Evolutionary conservation across 2,888 invertebrate genomes (phyloP).

Genomic region (Mystacides longicornis): DNA sequence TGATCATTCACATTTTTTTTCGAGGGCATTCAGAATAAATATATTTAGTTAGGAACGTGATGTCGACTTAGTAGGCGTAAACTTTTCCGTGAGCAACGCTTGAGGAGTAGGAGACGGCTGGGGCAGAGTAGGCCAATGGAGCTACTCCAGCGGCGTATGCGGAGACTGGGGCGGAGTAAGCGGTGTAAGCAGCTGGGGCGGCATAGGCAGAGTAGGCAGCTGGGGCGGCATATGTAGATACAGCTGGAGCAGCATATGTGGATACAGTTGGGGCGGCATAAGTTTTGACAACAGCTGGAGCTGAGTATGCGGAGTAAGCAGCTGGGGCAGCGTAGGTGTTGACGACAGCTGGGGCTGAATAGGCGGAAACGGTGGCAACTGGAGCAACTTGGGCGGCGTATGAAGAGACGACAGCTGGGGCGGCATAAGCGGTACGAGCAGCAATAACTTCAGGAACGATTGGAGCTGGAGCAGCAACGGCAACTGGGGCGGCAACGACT

Average conservation of each 20-base stretch:
- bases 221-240: constrained; percentile 24
- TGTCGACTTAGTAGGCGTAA: not conserved
- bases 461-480: constrained; percentile 6
- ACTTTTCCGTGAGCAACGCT: not conserved
- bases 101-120: not conserved
- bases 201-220: constrained; percentile 25
- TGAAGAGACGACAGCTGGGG: constrained; percentile 17
- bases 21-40: too few relatives aligned
- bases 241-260: constrained; percentile 8
- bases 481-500: constrained; percentile 15
- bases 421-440: constrained; percentile 26
- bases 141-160: constrained; percentile 20
- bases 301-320: constrained; percentile 15
- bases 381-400: constrained; percentile 18
- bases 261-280: constrained; percentile 17
- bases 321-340: constrained; percentile 24
- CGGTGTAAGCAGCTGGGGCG: constrained; percentile 24
- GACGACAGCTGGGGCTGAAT: constrained; percentile 7
- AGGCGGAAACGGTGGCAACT: constrained; percentile 14
- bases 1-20: too few relatives aligned
- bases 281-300: too few relatives aligned
- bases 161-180: constrained; percentile 11
- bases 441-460: constrained; percentile 18
- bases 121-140: constrained; percentile 21
- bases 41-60: too few relatives aligned